Base-by-base conservation (phyloP, 2,113 vertebrate species). In the Antechinus stuartii region DNA sequence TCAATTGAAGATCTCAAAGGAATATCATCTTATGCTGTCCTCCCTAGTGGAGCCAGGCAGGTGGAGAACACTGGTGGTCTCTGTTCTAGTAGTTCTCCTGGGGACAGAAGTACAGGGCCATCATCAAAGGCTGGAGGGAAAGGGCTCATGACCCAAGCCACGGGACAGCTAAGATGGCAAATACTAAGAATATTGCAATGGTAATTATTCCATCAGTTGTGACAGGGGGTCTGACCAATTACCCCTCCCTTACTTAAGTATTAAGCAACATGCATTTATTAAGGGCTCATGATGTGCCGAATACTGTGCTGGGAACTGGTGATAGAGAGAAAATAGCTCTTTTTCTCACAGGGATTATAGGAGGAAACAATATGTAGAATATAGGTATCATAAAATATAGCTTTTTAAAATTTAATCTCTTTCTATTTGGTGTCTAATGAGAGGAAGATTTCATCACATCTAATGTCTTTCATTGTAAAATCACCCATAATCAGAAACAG, bases 1-100 rank as follows among this genome's bases (percentile, higher is more conserved):
- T 98, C 98, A 98, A 6, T 76, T 98, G 98, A 98, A 98, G 98
- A 98, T 98, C 98, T 99, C 98, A 98, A 96, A 98, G 94, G 92
- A 94, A 95, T 50, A 91, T 84, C n/a, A 84, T 93, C 61, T 89
- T 53, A 0, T 54, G 91, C 46, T 91, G 68, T 68, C 16, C 30
- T 76, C 68, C 68, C 93, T 92, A 30, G 50, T 47, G 35, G 93
- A 94, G 61, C 0, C 16, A 23, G n/a, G n/a, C 68, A 42, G n/a
- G 68, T 84, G 68, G 68, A 84, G n/a, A 23, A 42, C 35, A 23
- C n/a, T 9, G 25, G 49, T 42, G 90, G 90, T 46, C 68, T 84
- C 35, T 84, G 16, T 84, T 2, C 68, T 84, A 8, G 42, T 84
- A 84, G 68, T 19, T 23, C n/a, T 42, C n/a, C 68, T 84, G n/a